These are phyloP conservation scores for Craseonycteris thonglongyai DNA, from an alignment of 2,113 vertebrate genomes.

Conservation along the genomic window DNA sequence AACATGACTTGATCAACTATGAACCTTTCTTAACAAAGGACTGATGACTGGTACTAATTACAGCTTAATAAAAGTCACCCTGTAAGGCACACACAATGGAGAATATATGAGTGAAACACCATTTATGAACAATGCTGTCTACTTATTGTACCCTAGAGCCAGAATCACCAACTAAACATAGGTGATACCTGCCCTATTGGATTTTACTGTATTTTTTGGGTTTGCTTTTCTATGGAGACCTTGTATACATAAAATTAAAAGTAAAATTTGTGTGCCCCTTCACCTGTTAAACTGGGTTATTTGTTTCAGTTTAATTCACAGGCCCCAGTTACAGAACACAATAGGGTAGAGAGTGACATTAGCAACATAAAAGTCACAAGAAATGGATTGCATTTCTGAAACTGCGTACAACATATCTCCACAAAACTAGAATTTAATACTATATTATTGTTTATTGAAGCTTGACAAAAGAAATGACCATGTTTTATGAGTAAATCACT, in stretches of 20 bases:
- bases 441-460: not conserved
- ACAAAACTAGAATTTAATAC: not conserved
- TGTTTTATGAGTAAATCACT: not conserved
- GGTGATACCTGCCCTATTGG: not conserved
- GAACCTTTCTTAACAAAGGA: not conserved
- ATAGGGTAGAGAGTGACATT: too few relatives aligned
- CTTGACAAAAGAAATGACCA: not conserved
- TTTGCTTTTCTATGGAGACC: too few relatives aligned
- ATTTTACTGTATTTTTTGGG: not conserved
- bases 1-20: not conserved
- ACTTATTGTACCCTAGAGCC: not conserved
- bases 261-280: too few relatives aligned
- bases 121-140: not conserved
- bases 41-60: not conserved
- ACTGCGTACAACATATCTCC: not conserved
- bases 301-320: too few relatives aligned
- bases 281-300: too few relatives aligned
- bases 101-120: not conserved
- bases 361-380: not conserved
- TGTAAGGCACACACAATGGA: not conserved
- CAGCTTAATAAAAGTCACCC: not conserved
- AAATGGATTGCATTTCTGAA: not conserved
- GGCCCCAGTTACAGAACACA: too few relatives aligned
- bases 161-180: not conserved
- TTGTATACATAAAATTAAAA: too few relatives aligned